These are phyloP conservation scores for Thamnophis elegans DNA, from an alignment of 2,797 vertebrate genomes.

Conservation along the genomic window DNA sequence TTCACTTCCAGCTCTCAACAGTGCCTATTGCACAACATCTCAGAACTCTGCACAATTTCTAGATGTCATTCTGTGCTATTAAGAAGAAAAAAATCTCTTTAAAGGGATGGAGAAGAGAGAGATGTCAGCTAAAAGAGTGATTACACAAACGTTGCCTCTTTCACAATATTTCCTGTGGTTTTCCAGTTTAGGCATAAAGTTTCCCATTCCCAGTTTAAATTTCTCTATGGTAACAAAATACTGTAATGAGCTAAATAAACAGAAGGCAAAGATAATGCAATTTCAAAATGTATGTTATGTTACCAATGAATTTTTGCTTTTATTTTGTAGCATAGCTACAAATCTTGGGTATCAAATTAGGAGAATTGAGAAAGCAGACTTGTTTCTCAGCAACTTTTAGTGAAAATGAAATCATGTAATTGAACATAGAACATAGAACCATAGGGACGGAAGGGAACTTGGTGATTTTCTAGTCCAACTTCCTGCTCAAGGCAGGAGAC, in stretches of 20 bases:
- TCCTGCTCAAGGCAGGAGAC: background rate
- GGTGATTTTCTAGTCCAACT: background rate
- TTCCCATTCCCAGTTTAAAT: background rate
- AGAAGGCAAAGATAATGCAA: background rate
- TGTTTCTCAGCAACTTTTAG: background rate
- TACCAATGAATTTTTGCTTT: background rate
- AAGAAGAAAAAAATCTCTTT: conserved; percentile 50
- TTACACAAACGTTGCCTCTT: conserved; percentile 1
- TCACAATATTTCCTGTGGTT: background rate
- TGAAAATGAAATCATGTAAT: background rate
- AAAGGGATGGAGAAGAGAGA: conserved; percentile 33
- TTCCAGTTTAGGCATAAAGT: background rate
- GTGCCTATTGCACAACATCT: conserved; percentile 63
- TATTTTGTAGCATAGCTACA: background rate
- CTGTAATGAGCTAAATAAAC: background rate
- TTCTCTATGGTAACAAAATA: background rate
- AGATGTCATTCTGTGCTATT: conserved; percentile 35
- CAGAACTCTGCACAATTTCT: conserved; percentile 50
- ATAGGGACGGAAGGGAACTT: background rate
- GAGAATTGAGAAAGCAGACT: background rate
- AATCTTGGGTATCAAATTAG: background rate
- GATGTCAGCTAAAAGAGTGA: background rate
- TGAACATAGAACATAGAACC: background rate
- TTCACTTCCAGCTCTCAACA: conserved; percentile 39
- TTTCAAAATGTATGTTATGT: background rate